Evolutionary conservation across 2,797 vertebrate species (phyloP).

Genomic region (Zalophus californianus): DNA sequence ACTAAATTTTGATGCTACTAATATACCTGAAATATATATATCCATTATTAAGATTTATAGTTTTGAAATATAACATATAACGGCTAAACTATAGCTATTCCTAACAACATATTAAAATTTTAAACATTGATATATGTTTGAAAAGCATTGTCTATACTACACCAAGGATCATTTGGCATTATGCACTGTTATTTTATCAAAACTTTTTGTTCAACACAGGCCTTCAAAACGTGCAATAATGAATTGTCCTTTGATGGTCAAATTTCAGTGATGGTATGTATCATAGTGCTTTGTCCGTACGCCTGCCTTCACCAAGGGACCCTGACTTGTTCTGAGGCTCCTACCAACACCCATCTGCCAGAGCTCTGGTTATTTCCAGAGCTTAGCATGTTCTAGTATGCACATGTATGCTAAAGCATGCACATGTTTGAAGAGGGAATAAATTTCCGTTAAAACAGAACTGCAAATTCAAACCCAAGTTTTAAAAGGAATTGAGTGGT

Average conservation of each 20-base stretch:
- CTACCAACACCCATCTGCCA: background rate
- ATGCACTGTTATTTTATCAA: background rate
- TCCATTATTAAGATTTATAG: background rate
- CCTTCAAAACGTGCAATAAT: background rate
- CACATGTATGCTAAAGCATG: background rate
- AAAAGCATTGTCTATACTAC: background rate
- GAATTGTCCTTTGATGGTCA: background rate
- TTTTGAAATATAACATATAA: background rate
- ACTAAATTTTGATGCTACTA: background rate
- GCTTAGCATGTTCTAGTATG: background rate
- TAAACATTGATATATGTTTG: background rate
- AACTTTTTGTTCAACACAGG: slow-evolving; percentile 1
- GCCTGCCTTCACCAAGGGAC: background rate
- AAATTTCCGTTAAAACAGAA: background rate
- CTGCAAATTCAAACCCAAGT: slow-evolving; percentile 19
- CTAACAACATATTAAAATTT: background rate
- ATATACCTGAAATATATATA: background rate
- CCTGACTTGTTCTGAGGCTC: background rate
- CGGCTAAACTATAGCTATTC: background rate
- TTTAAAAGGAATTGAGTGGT: background rate
- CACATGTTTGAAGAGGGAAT: background rate
- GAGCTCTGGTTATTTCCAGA: background rate
- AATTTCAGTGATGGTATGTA: background rate
- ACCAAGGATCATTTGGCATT: background rate
- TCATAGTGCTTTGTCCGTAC: background rate